Evolutionary conservation across 2,797 vertebrate genomes (phyloP).

Genomic region (Chlorospingus flavigularis): DNA sequence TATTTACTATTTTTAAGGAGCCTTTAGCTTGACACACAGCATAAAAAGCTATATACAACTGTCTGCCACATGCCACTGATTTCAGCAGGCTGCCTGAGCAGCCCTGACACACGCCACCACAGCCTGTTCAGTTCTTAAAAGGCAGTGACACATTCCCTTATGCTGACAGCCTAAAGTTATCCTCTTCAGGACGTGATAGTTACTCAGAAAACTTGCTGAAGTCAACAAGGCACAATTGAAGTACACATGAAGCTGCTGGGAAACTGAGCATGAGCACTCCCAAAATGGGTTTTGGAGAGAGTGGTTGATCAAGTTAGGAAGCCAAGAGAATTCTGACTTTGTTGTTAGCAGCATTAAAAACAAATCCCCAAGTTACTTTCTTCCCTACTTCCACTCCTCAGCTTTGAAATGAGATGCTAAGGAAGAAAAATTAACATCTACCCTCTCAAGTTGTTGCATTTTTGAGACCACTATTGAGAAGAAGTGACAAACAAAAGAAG

Average conservation of each 20-base stretch:
- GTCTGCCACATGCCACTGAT: neutral
- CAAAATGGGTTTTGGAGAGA: neutral
- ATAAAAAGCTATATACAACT: neutral
- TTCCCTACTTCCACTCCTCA: neutral
- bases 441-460: neutral
- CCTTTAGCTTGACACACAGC: neutral
- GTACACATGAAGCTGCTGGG: neutral
- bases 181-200: neutral
- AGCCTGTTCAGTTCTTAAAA: neutral
- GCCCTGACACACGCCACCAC: neutral
- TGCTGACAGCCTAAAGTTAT: neutral
- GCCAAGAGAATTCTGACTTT: neutral
- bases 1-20: neutral
- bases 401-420: neutral
- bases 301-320: neutral
- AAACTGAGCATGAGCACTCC: neutral
- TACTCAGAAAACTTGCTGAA: neutral
- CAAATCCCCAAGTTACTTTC: neutral
- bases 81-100: neutral
- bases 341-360: neutral
- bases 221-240: neutral
- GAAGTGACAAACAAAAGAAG: neutral
- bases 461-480: neutral
- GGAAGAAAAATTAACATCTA: neutral
- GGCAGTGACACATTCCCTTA: neutral